These are phyloP conservation scores for Fulmarus glacialis DNA, from an alignment of 2,113 vertebrate species.

Conservation along the genomic window DNA sequence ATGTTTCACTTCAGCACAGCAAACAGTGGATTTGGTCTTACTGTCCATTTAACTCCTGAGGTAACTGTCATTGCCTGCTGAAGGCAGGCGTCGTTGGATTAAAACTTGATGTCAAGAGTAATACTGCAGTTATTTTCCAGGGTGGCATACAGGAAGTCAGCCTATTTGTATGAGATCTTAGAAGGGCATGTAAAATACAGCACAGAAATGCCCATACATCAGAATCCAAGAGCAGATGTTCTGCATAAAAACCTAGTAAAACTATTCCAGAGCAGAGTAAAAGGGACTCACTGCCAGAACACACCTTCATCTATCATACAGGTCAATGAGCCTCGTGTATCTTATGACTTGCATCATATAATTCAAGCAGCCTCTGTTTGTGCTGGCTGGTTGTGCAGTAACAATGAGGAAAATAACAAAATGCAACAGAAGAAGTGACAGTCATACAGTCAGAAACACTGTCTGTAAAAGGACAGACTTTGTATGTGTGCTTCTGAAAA, in stretches of 20 bases:
- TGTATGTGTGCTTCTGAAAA: not conserved
- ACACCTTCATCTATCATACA: not conserved
- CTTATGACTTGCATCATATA: not conserved
- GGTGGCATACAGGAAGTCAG: not conserved
- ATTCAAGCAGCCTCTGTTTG: not conserved
- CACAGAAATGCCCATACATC: not conserved
- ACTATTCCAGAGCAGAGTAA: not conserved
- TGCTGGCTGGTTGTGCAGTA: not conserved
- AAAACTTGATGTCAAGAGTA: not conserved
- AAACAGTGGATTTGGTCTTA: not conserved
- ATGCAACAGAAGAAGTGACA: not conserved
- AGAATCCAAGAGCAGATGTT: not conserved
- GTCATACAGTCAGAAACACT: not conserved
- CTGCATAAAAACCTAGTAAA: not conserved
- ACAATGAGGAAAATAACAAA: not conserved
- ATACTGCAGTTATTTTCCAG: not conserved
- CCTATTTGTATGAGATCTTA: not conserved
- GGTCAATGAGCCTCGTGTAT: not conserved
- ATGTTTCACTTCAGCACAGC: not conserved
- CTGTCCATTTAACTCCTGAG: not conserved
- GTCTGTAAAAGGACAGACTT: not conserved
- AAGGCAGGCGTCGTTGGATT: not conserved
- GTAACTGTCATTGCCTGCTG: not conserved
- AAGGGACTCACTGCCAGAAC: not conserved
- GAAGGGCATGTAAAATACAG: rapidly evolving